These are phyloP conservation scores for Corythornis cristatus DNA, from an alignment of 2,113 vertebrate species.

Conservation along the genomic window DNA sequence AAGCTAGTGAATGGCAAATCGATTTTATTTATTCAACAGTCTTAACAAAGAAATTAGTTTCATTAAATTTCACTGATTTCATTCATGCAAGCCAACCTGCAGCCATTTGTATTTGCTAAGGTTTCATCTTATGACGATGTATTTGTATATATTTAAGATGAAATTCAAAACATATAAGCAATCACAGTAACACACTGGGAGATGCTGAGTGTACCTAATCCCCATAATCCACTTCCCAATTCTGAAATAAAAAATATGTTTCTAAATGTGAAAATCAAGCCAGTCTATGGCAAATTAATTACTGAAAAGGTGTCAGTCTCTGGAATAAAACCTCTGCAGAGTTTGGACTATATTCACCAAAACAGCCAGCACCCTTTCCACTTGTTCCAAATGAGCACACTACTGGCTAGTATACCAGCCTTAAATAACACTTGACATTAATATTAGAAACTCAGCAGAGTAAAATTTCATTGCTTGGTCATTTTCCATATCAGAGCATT, in stretches of 20 bases:
- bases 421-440: neutral
- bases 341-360: neutral
- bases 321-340: neutral
- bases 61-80: slow-evolving; percentile 40
- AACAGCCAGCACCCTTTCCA: neutral
- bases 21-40: slow-evolving; percentile 63
- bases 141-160: slow-evolving; percentile 41
- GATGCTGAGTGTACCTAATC: neutral
- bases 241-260: slow-evolving; percentile 8
- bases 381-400: neutral
- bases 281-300: neutral
- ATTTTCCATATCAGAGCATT: slow-evolving; percentile 24
- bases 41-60: slow-evolving; percentile 65
- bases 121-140: slow-evolving; percentile 16
- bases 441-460: neutral
- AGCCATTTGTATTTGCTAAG: slow-evolving; percentile 42
- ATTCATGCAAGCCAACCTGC: slow-evolving; percentile 60
- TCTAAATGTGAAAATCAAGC: slow-evolving; percentile 5
- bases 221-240: neutral
- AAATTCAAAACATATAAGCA: neutral
- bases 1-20: slow-evolving; percentile 80
- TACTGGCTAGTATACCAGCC: neutral
- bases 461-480: neutral
- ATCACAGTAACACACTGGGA: neutral
- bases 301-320: neutral